Percentiles rank a stretch among this genome's conserved stretches.
These are phyloP conservation scores for Porites lobata DNA, from an alignment of 92 coral and sea anemone genomes.

Conservation along the genomic window DNA sequence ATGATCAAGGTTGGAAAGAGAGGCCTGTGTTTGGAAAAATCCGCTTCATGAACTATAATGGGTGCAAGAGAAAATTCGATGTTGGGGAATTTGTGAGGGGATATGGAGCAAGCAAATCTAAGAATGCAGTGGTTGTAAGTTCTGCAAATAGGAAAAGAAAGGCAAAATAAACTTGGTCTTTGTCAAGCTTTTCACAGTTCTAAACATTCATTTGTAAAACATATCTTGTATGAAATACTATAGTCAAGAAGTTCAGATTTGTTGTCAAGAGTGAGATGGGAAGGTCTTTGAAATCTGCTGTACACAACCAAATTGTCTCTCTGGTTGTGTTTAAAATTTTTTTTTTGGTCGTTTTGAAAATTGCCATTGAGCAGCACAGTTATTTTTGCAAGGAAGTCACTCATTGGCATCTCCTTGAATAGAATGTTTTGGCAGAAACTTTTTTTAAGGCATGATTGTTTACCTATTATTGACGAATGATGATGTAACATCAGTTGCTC, in stretches of 20 bases:
- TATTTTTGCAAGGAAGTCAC: too few relatives aligned
- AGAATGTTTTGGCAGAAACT: too few relatives aligned
- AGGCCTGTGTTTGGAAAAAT: slow-evolving; percentile 85
- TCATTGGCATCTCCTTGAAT: too few relatives aligned
- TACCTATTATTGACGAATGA: too few relatives aligned
- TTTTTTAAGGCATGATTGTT: too few relatives aligned
- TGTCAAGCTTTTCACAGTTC: not conserved
- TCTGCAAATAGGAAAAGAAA: slow-evolving; percentile 8
- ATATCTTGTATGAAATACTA: not conserved
- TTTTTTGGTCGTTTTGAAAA: too few relatives aligned
- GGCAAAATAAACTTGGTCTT: not conserved
- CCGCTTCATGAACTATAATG: slow-evolving; percentile 85
- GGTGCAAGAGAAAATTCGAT: slow-evolving; percentile 86
- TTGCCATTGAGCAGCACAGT: too few relatives aligned
- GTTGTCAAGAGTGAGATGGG: too few relatives aligned
- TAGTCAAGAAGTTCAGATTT: not conserved
- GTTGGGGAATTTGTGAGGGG: slow-evolving; percentile 74
- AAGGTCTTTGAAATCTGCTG: too few relatives aligned
- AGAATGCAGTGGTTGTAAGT: not conserved
- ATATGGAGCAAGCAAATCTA: slow-evolving; percentile 30
- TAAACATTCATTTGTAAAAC: not conserved
- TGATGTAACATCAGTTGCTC: too few relatives aligned
- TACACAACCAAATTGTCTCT: too few relatives aligned
- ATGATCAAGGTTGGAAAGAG: slow-evolving; percentile 88
- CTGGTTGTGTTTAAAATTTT: too few relatives aligned